Evolutionary conservation across 2,113 vertebrate genomes (phyloP).

Genomic region (Carassius gibelio): DNA sequence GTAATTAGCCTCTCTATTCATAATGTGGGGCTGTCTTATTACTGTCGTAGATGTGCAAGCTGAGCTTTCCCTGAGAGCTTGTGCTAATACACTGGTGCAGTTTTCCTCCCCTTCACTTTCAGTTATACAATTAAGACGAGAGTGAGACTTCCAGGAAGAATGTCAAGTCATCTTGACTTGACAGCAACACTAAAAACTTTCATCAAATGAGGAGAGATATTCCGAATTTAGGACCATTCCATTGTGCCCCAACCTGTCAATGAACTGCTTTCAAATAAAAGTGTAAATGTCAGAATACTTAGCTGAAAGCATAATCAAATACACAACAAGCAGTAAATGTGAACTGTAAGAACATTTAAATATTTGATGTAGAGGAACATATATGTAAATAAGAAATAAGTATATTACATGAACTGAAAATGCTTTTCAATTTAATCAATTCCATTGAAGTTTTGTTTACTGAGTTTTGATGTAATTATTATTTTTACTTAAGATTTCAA

Average conservation of each 20-base stretch:
- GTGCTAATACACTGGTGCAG: slow-evolving; percentile 15
- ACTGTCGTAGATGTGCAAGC: slow-evolving; percentile 58
- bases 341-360: too few species aligned
- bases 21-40: slow-evolving; percentile 65
- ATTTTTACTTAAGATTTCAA: too few species aligned
- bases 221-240: background rate
- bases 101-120: slow-evolving; percentile 18
- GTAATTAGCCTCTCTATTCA: slow-evolving; percentile 72
- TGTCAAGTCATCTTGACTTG: slow-evolving; percentile 20
- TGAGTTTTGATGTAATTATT: too few species aligned
- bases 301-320: background rate
- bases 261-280: slow-evolving; percentile 8
- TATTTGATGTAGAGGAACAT: too few species aligned
- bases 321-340: too few species aligned
- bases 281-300: background rate
- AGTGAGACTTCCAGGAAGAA: background rate
- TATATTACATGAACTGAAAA: too few species aligned
- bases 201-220: background rate
- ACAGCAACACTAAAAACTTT: slow-evolving; percentile 8
- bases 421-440: too few species aligned
- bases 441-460: too few species aligned
- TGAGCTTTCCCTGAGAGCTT: slow-evolving; percentile 45
- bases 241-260: slow-evolving; percentile 1
- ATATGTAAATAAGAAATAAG: too few species aligned
- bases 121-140: slow-evolving; percentile 23